phyloP scores from a whole-genome alignment of 2,797 vertebrate genomes.

The Lithobates pipiens region DNA sequence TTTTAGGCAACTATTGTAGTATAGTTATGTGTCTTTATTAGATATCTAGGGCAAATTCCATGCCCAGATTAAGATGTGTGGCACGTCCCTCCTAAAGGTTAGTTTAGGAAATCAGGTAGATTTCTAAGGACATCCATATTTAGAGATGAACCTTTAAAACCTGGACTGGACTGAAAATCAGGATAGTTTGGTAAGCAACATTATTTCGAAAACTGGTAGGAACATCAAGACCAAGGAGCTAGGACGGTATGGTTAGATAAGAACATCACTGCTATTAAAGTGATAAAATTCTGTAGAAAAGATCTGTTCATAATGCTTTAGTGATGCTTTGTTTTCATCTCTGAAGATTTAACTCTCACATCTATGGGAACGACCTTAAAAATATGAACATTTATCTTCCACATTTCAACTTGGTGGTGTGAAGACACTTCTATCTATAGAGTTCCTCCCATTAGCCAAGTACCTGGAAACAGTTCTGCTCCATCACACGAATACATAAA shows the following conservation, averaged over 20 bases:
- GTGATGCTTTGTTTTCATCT: neutral
- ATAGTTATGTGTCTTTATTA: no score
- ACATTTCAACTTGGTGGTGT: neutral
- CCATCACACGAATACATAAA: neutral
- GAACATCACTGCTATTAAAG: neutral
- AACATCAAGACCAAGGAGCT: neutral
- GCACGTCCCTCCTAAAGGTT: no score
- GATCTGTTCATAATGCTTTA: neutral
- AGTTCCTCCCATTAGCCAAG: neutral
- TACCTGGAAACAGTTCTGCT: neutral
- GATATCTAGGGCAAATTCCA: no score
- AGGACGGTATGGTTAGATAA: neutral
- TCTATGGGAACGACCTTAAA: neutral
- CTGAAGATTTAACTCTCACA: neutral
- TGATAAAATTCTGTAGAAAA: neutral
- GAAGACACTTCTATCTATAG: neutral
- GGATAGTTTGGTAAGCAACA: neutral
- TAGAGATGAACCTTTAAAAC: no score
- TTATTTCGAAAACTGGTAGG: neutral
- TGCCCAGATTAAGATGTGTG: no score
- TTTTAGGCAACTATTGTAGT: no score
- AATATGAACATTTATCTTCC: neutral
- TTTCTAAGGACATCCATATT: no score
- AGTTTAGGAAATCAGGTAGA: no score
- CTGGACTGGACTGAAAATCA: neutral